Percentiles rank a stretch among this genome's conserved stretches.
phyloP scores from a whole-genome alignment of 2,888 invertebrate genomes.

The Drosophila ustulata region DNA sequence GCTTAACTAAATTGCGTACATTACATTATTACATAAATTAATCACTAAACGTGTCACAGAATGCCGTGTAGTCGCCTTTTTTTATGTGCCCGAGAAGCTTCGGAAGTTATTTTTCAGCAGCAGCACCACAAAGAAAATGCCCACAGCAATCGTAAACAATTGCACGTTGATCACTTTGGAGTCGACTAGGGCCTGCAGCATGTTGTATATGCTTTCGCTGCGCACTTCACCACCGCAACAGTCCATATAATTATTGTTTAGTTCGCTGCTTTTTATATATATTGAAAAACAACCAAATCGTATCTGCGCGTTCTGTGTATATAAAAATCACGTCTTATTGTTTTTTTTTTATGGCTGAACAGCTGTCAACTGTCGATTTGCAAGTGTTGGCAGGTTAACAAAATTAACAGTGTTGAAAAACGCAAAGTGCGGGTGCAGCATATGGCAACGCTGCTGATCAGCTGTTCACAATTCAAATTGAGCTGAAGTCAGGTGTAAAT shows the following conservation, averaged over 20 bases:
- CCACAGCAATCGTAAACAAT: slow-evolving; percentile 83
- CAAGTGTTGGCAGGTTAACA: slow-evolving; percentile 27
- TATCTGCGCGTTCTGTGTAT: slow-evolving; percentile 43
- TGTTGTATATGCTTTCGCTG: slow-evolving; percentile 81
- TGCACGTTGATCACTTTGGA: slow-evolving; percentile 83
- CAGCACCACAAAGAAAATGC: slow-evolving; percentile 82
- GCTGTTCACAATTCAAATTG: slow-evolving; percentile 27
- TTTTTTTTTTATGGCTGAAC: slow-evolving; percentile 37
- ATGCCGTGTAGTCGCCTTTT: not conserved
- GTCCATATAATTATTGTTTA: slow-evolving; percentile 70
- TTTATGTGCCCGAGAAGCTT: slow-evolving; percentile 80
- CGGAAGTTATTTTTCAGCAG: slow-evolving; percentile 83
- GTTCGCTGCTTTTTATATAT: slow-evolving; percentile 16
- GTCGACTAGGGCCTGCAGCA: slow-evolving; percentile 82
- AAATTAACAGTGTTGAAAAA: slow-evolving; percentile 37
- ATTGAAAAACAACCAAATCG: slow-evolving; percentile 25
- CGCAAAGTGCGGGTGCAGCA: not conserved
- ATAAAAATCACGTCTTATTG: slow-evolving; percentile 38
- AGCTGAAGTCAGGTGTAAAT: not conserved
- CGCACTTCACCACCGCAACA: slow-evolving; percentile 81
- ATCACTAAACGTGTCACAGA: slow-evolving; percentile 43
- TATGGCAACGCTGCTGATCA: slow-evolving; percentile 35
- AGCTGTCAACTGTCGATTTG: slow-evolving; percentile 55
- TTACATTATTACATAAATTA: slow-evolving; percentile 66
- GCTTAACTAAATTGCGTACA: slow-evolving; percentile 69